phyloP scores from a whole-genome alignment of 1,140 invertebrate genomes.

The Micrasema longulum region DNA sequence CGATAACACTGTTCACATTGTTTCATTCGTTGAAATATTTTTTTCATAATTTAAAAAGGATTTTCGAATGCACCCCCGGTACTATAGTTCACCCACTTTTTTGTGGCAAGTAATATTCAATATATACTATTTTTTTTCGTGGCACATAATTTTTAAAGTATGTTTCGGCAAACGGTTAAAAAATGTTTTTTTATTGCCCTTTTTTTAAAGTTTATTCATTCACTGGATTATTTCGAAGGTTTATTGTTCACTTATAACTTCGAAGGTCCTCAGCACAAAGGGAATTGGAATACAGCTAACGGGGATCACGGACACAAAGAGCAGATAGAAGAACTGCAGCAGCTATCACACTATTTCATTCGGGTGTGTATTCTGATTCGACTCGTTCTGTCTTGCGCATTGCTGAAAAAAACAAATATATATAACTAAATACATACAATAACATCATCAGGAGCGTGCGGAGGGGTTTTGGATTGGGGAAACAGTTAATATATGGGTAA shows the following conservation, averaged over 20 bases:
- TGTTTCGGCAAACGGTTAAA: neutral
- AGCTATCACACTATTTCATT: slow-evolving; percentile 70
- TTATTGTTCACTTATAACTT: slow-evolving; percentile 28
- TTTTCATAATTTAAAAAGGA: neutral
- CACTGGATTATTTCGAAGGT: too few species aligned
- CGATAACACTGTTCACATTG: slow-evolving; percentile 3
- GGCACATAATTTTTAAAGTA: slow-evolving; percentile 32
- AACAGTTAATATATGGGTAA: too few species aligned
- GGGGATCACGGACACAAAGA: slow-evolving; percentile 68
- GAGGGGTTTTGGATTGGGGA: too few species aligned
- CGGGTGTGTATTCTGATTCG: slow-evolving; percentile 67
- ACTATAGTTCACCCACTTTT: too few species aligned
- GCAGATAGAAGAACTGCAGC: slow-evolving; percentile 68
- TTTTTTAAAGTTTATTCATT: neutral
- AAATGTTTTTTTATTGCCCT: neutral
- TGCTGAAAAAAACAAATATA: slow-evolving; percentile 56
- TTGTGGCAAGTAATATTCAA: too few species aligned
- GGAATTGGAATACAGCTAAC: slow-evolving; percentile 64
- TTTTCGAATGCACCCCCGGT: too few species aligned
- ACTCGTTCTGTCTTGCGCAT: slow-evolving; percentile 67
- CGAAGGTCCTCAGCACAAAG: slow-evolving; percentile 55
- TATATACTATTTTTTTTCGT: too few species aligned
- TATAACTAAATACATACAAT: too few species aligned
- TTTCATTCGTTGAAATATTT: slow-evolving; percentile 2
- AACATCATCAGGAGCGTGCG: too few species aligned